Conservation (phyloP, 1,140 invertebrate genomes). For the Arctopsyche grandis region DNA sequence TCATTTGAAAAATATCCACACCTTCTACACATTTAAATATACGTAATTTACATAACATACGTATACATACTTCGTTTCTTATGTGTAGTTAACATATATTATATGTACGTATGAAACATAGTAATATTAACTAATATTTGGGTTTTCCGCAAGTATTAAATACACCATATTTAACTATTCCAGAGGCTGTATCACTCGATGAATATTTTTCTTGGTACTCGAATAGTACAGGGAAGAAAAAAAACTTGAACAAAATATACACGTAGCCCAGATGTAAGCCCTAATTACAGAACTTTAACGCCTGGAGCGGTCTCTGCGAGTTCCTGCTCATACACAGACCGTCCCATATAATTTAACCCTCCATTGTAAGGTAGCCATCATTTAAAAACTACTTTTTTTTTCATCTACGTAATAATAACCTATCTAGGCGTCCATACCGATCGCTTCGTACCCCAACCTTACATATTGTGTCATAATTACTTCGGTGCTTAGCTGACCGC, state of each 20-base stretch:
- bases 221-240: background rate
- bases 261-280: background rate
- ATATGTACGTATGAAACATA: no score
- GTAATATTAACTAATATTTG: no score
- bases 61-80: no score
- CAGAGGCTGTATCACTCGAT: background rate
- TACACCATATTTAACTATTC: no score
- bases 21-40: no score
- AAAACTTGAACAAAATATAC: background rate
- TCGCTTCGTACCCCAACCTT: background rate
- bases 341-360: constrained; percentile 16
- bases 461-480: constrained; percentile 40
- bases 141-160: no score
- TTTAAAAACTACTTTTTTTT: background rate
- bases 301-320: background rate
- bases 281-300: background rate
- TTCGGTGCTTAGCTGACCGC: constrained; percentile 41
- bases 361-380: constrained; percentile 20
- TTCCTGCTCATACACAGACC: background rate
- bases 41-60: no score
- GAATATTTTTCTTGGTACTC: background rate
- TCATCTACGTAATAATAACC: no score
- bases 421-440: no score
- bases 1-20: no score
- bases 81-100: no score